These are phyloP conservation scores for Serinus canaria DNA, from an alignment of 2,113 vertebrate genomes.

Conservation along the genomic window DNA sequence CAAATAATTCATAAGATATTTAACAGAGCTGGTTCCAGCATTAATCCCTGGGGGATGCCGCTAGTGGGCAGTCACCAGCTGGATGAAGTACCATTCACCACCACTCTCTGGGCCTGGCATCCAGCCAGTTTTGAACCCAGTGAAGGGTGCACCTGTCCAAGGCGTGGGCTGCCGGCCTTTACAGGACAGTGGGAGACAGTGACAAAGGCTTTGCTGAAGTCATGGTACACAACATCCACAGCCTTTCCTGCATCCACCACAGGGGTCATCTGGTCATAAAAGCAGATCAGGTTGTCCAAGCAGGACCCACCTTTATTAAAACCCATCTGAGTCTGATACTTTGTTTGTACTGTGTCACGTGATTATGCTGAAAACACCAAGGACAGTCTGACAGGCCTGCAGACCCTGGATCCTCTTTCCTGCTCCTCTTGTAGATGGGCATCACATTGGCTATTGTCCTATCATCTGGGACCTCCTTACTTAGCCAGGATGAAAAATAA, in stretches of 20 bases:
- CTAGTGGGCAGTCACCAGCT: background rate
- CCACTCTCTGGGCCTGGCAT: background rate
- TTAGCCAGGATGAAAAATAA: background rate
- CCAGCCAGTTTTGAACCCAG: background rate
- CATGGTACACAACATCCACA: background rate
- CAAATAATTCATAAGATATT: background rate
- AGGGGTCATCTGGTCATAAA: background rate
- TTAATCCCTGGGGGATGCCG: fast-evolving
- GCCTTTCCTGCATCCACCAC: background rate
- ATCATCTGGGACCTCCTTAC: background rate
- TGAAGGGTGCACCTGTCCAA: fast-evolving
- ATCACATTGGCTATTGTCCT: too few relatives aligned
- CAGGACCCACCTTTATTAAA: background rate
- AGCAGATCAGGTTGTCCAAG: background rate
- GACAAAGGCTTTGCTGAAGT: background rate
- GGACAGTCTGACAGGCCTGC: background rate
- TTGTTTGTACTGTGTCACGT: background rate
- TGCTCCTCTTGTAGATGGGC: background rate
- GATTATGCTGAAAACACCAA: fast-evolving
- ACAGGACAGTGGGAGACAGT: background rate
- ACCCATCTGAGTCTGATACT: too few relatives aligned
- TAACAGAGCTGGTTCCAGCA: background rate
- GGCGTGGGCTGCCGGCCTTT: fast-evolving
- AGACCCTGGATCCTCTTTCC: background rate
- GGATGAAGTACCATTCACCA: background rate